These are phyloP conservation scores for Pelvicachromis taeniatus DNA, from an alignment of 2,113 vertebrate genomes.

Conservation along the genomic window DNA sequence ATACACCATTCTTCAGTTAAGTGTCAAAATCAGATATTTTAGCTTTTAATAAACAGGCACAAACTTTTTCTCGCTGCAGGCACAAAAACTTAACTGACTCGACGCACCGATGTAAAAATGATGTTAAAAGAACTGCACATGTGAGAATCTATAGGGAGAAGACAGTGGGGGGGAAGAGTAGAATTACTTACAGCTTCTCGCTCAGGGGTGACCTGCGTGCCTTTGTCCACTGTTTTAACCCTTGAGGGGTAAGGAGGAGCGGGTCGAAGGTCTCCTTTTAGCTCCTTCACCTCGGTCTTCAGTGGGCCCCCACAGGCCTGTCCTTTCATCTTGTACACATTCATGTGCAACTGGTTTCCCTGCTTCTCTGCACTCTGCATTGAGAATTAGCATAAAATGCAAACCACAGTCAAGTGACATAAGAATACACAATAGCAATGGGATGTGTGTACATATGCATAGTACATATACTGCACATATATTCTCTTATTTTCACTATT, in stretches of 20 bases:
- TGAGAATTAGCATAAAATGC: background rate
- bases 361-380: conserved; percentile 87
- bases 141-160: background rate
- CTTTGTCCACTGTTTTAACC: conserved; percentile 78
- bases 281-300: conserved; percentile 70
- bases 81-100: background rate
- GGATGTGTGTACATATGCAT: background rate
- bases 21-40: background rate
- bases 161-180: background rate
- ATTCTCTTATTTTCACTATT: background rate
- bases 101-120: background rate
- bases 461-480: background rate
- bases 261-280: conserved; percentile 78
- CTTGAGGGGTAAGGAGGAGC: conserved; percentile 73
- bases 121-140: background rate
- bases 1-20: background rate
- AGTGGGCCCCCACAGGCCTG: conserved; percentile 53
- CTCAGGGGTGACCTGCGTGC: conserved; percentile 76
- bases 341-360: conserved; percentile 89
- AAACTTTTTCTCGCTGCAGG: background rate
- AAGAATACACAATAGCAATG: background rate
- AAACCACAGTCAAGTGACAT: background rate
- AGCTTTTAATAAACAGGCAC: background rate
- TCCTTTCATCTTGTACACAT: conserved; percentile 80
- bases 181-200: conserved; percentile 68